A percentile compares a stretch with the other conserved stretches of the same genome.
phyloP scores from a whole-genome alignment of 2,888 invertebrate species.

The Gnatocerus cornutus region DNA sequence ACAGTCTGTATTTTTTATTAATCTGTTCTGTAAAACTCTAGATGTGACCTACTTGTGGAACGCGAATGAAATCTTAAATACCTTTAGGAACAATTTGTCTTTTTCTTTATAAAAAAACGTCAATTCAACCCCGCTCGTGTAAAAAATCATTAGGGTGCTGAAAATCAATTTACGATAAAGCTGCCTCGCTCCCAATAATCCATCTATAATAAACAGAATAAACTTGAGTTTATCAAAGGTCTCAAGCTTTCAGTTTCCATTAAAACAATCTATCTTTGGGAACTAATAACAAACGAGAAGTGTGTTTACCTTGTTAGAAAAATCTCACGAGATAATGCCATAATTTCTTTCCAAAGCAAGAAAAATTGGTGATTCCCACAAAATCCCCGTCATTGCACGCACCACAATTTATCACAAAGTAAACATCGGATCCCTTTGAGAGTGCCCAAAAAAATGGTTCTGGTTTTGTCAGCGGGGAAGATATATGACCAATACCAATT shows the following conservation, averaged over 20 bases:
- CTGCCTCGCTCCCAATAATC: not conserved
- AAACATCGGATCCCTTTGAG: slow-evolving; percentile 1
- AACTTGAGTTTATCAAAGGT: not conserved
- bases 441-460: slow-evolving; percentile 9
- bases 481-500: slow-evolving; percentile 22
- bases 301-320: too few relatives aligned
- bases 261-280: not conserved
- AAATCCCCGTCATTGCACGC: too few relatives aligned
- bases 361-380: too few relatives aligned
- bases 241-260: not conserved
- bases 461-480: slow-evolving; percentile 7
- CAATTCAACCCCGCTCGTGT: not conserved
- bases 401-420: slow-evolving; percentile 13
- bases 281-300: not conserved
- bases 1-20: not conserved
- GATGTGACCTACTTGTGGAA: too few relatives aligned
- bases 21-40: not conserved
- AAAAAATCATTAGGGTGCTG: not conserved
- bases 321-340: too few relatives aligned
- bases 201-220: slow-evolving; percentile 1
- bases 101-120: not conserved
- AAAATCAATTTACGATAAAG: not conserved
- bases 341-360: too few relatives aligned
- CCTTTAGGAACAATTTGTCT: not conserved
- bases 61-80: too few relatives aligned